phyloP scores from a whole-genome alignment of 1,140 invertebrate genomes.

The Nephila pilipes region DNA sequence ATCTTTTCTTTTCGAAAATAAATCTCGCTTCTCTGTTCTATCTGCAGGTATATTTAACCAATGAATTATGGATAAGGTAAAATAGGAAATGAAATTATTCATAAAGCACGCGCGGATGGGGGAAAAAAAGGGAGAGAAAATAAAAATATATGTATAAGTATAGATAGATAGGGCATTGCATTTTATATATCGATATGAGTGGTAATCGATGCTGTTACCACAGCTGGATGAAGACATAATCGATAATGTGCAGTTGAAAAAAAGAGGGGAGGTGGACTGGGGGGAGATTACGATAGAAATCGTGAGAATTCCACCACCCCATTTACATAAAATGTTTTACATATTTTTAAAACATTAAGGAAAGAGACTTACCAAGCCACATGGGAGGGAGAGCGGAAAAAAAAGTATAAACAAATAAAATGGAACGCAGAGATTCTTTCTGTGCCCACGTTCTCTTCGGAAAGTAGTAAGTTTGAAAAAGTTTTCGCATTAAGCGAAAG shows the following conservation, averaged over 20 bases:
- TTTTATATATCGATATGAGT: slow-evolving; percentile 56
- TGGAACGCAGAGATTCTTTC: not conserved
- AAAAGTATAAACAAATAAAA: not conserved
- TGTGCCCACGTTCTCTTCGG: not conserved
- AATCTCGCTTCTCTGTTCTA: not conserved
- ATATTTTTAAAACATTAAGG: slow-evolving; percentile 58
- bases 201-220: slow-evolving; percentile 58
- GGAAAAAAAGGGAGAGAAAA: not conserved
- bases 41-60: slow-evolving; percentile 47
- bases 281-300: not conserved
- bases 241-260: slow-evolving; percentile 45
- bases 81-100: slow-evolving; percentile 55
- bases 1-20: not conserved
- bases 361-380: not conserved
- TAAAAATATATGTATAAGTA: not conserved
- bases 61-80: slow-evolving; percentile 72
- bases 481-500: not conserved
- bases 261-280: not conserved
- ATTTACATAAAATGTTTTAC: slow-evolving; percentile 66
- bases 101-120: slow-evolving; percentile 6
- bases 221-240: slow-evolving; percentile 40
- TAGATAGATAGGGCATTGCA: not conserved
- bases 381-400: not conserved
- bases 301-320: slow-evolving; percentile 10
- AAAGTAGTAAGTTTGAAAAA: not conserved